Percentiles rank a stretch among this genome's conserved stretches.
Evolutionary conservation across 2,888 invertebrate genomes (phyloP).

Genomic region (Epistrophella euchroma): DNA sequence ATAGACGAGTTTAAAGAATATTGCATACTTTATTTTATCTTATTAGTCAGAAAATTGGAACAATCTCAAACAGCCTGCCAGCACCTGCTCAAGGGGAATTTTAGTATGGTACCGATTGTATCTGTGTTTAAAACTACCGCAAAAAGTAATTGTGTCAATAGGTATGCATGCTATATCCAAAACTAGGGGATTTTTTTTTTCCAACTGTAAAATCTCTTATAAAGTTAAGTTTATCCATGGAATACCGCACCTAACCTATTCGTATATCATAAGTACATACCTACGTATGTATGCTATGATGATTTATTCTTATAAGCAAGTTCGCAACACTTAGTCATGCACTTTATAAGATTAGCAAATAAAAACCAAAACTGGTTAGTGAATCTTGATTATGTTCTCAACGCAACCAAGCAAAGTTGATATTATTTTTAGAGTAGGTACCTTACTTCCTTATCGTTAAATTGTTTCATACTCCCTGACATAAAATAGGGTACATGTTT

Average conservation of each 20-base stretch:
- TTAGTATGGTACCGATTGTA: no score
- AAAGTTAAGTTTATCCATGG: neutral
- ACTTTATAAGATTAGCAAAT: neutral
- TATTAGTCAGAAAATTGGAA: no score
- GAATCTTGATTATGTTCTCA: constrained; percentile 5
- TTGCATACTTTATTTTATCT: no score
- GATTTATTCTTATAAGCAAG: neutral
- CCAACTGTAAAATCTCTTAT: neutral
- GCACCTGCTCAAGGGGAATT: no score
- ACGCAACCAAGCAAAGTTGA: neutral
- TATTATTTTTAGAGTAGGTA: neutral
- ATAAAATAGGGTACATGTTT: neutral
- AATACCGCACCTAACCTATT: no score
- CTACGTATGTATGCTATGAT: neutral
- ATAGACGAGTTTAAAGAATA: no score
- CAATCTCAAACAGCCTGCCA: no score
- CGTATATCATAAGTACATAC: neutral
- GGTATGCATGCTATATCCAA: no score
- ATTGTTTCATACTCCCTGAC: neutral
- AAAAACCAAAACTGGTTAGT: neutral
- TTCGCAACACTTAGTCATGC: neutral
- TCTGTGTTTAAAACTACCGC: no score
- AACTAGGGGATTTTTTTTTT: neutral
- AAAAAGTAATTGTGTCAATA: no score
- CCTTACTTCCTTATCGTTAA: neutral